A percentile compares a stretch with the other conserved stretches of the same genome.
These are phyloP conservation scores for Bungarus multicinctus DNA, from an alignment of 2,113 vertebrate species.

Conservation along the genomic window DNA sequence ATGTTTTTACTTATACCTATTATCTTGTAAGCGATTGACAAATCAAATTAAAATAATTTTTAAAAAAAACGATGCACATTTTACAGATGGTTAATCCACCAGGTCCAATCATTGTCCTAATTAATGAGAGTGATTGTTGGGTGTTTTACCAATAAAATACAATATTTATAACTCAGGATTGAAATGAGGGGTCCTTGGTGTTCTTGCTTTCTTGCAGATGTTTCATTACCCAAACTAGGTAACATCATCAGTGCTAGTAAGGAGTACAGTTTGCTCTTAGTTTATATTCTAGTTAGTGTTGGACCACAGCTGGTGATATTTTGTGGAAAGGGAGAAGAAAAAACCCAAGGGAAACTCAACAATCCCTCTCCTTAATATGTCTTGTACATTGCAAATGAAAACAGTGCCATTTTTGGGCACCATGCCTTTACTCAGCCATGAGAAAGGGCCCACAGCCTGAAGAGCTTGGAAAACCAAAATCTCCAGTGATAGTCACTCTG, in stretches of 20 bases:
- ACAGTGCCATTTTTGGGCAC: neutral
- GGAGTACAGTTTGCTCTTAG: too few species aligned
- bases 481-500: neutral
- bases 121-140: neutral
- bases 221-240: too few species aligned
- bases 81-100: too few species aligned
- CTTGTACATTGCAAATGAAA: neutral
- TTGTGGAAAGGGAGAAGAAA: neutral
- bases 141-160: neutral
- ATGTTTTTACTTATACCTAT: too few species aligned
- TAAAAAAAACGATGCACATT: too few species aligned
- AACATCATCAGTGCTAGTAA: too few species aligned
- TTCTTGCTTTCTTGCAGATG: too few species aligned
- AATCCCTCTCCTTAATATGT: neutral
- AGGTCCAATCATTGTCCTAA: neutral
- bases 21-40: too few species aligned
- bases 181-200: too few species aligned
- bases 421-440: neutral
- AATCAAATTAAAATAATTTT: too few species aligned
- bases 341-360: neutral
- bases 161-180: too few species aligned
- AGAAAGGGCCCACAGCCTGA: neutral
- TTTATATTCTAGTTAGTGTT: neutral
- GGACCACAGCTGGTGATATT: neutral
- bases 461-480: neutral